Evolutionary conservation across 2,797 vertebrate genomes (phyloP).

Genomic region (Cynodonichthys magdalenae): DNA sequence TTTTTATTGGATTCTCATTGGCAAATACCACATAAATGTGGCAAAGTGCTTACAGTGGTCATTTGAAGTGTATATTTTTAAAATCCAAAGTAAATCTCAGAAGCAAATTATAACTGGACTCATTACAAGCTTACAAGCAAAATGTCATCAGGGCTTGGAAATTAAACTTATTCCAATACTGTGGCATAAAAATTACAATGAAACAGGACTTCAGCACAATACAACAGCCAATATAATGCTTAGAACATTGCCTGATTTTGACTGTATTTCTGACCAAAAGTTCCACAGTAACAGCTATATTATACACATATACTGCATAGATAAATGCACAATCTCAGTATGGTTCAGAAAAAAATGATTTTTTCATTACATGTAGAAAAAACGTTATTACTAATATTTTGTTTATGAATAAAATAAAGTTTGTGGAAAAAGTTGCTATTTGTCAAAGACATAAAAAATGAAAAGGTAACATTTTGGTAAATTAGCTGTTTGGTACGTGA

Average conservation of each 20-base stretch:
- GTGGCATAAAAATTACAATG: conserved; percentile 12
- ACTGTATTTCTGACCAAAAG: conserved; percentile 7
- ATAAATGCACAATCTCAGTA: background rate
- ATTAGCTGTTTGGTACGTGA: too few relatives aligned
- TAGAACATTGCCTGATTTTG: background rate
- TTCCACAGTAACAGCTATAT: conserved; percentile 2
- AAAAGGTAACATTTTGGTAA: too few relatives aligned
- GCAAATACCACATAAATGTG: conserved; percentile 55
- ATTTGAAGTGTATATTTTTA: conserved; percentile 31
- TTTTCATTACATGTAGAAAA: too few relatives aligned
- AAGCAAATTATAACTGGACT: conserved; percentile 25
- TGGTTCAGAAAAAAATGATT: background rate
- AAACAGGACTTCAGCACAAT: background rate
- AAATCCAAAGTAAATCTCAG: conserved; percentile 38
- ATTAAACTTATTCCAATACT: conserved; percentile 6
- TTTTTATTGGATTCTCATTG: conserved; percentile 69
- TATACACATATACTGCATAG: conserved; percentile 5
- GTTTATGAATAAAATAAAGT: too few relatives aligned
- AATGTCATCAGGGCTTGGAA: conserved; percentile 8
- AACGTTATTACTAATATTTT: background rate
- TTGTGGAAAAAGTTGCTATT: too few relatives aligned
- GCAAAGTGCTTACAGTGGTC: conserved; percentile 46
- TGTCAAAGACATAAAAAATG: too few relatives aligned
- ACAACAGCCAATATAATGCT: conserved; percentile 5
- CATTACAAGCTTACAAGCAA: conserved; percentile 33